Base-by-base conservation (phyloP, 2,888 invertebrate genomes). In the Heliconius cydno region DNA sequence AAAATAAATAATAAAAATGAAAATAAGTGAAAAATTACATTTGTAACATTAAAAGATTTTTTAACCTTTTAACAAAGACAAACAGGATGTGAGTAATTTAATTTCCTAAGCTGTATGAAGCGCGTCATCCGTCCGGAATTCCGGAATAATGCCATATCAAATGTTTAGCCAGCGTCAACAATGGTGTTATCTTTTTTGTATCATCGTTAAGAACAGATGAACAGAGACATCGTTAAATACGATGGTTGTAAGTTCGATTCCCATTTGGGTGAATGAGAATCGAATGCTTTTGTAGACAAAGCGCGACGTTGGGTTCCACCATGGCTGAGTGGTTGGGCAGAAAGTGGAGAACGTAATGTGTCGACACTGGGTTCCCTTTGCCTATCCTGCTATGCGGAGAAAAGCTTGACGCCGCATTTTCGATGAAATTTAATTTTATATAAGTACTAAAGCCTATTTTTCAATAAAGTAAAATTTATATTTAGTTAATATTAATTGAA, bases 11-110 rank as follows among this genome's bases (percentile, higher is more conserved):
- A 60, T 19, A 7, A 22, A 41, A 65, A 65, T 19, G 15, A 28
- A 38, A 65, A 63, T 28, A 19, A 65, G 10, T 41, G 25, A 25
- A 52, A 60, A 74, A 41, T n/a, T 41, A 13, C 5, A 46, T 52
- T 71, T 34, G 34, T 57, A 25, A 30, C 34, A 22, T 34, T 25
- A 25, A 28, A 67, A 19, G 63, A 52, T 60, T 75, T 63, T 67
- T 75, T 25, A 46, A 63, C 76, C 70, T 60, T 75, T 68, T 10
- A 60, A 41, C 25, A 41, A n/a, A 1, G 63, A 65, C 34, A 52
- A 71, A 41, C 76, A 71, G 70, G 79, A 79, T 71, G 65, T 71
- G 65, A 71, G 65, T 79, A 76, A 76, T 79, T 79, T 79, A 71
- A 71, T 79, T 79, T 76, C 70, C 79, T 60, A 75, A 78, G 52